Evolutionary conservation across 2,113 vertebrate genomes (phyloP), one percentile per base, ranked within the genome.

Genomic region (Okapia johnstoni): DNA sequence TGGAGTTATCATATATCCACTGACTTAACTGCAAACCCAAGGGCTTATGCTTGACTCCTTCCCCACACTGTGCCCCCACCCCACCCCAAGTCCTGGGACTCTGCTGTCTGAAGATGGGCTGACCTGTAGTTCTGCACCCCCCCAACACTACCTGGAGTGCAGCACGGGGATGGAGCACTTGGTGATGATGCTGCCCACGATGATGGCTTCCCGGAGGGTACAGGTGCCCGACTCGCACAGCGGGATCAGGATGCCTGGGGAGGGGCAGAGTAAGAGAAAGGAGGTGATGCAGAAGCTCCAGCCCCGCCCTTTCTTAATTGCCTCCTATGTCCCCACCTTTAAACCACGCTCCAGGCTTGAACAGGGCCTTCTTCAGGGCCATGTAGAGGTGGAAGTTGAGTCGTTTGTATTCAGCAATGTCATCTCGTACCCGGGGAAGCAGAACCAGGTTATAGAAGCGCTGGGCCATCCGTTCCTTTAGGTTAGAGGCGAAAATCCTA

Each of bases 311-410:
- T 25, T 21, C 55, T 16, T 5, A 46, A 55, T 13, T 0, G 40
- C 57, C 58, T 55, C 66, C 70, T 11, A 33, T n/a, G 30, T 1
- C 52, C 95, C 28, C 50, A 99, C 99, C 99, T 99, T 99, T 99
- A 97, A 99, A 99, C 99, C 99, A 99, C 3, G 99, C 99, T 3
- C 99, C 99, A 0, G 99, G 99, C 90, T 99, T 99, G 98, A 99
- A 99, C 55, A 99, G 98, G 17, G 99, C 99, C 96, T 99, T 99
- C 98, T 99, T 99, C 85, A 99, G 98, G 1, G 99, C 99, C 95
- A 99, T 99, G 98, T 99, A 99, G 6, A 99, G 99, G 96, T 99
- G 99, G 90, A 99, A 99, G 96, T 99, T 99, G 85, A 99, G 99
- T 54, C 98, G 98, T 88, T 99, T 99, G 95, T 99, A 99, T 95